Evolutionary conservation across 2,113 vertebrate species (phyloP), one percentile per base, ranked within the genome.

Genomic region (Lutjanus erythropterus): DNA sequence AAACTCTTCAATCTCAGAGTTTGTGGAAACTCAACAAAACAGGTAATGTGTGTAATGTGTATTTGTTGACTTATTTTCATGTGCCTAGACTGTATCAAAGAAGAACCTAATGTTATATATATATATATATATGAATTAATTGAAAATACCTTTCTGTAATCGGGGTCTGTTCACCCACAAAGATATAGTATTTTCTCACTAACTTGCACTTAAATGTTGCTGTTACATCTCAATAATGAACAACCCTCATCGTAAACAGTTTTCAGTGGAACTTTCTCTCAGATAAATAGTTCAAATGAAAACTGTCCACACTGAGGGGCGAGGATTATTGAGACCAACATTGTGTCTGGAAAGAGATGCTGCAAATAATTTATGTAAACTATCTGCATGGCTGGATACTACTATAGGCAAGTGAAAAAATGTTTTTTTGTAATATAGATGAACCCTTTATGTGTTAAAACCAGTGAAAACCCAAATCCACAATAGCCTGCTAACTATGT

Each of bases 11-110:
- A 3, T 60, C 25, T 50, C 66, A 39, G 80, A 72, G 39, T 21
- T 76, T 18, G 15, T 78, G 47, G 77, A 86, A 61, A 80, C 37
- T 65, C 58, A 83, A n/a, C 78, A 86, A 55, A 85, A 76, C 66
- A 83, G 83, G 87, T 87, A 27, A 27, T 27, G 11, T 2, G 25
- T 66, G 46, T 33, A 27, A n/a, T 47, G 16, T 46, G 46, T 50
- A 41, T 18, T 44, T 41, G 29, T 27, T 41, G 3, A 15, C 10
- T 25, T 18, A 44, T 66, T 29, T 31, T 27, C 6, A 3, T 52
- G 6, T 49, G 21, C 12, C 33, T 37, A 14, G 25, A 76, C 4
- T 29, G n/a, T 12, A 42, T 33, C 2, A 11, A 23, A 66, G 18
- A 16, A 6, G 4, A 64, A 42, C 23, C 18, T 44, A 46, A 46